Evolutionary conservation across 2,888 invertebrate genomes (phyloP), one percentile per base, ranked within the genome.

Genomic region (Cordilura impudica): DNA sequence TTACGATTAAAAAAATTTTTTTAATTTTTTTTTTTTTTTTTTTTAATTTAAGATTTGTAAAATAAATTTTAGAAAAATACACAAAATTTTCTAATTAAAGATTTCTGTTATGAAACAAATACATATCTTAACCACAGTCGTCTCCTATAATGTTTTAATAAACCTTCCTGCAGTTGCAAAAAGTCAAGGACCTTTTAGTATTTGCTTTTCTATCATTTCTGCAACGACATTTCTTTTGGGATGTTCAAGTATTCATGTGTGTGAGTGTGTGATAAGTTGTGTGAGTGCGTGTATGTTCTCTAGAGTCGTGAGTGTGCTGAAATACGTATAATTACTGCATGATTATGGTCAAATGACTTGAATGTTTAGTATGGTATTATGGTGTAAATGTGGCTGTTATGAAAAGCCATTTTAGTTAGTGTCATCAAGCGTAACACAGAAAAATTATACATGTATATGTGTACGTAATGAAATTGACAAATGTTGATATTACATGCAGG

Each of bases 181-280:
- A 66, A 53, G 65, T 66, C 65, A 66, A 66, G 66, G 66, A 66
- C 54, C 66, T 66, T 66, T 66, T 43, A 10, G 12, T 35, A 18
- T 29, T n/a, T n/a, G 35, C 7, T 19, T 35, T 35, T 21, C 45
- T 10, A n/a, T 26, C 29, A 61, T 39, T 35, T 39, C 21, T 10
- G 16, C 35, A 12, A 29, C 2, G 8, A 16, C 21, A 16, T 56
- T 18, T 53, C 16, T 53, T 29, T 12, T 54, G 54, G 26, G 8
- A 31, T 31, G 26, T 10, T 7, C 12, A 47, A 58, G 35, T 53
- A 66, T 26, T 43, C 43, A 66, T 43, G 23, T 29, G 23, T 16
- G n/a, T 39, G 35, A 35, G 1, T 10, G 35, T 35, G 12, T n/a
- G n/a, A 39, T 4, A 39, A 10, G n/a, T n/a, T n/a, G n/a, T n/a